phyloP scores from a whole-genome alignment of 2,113 vertebrate genomes.

The Tympanuchus pallidicinctus region DNA sequence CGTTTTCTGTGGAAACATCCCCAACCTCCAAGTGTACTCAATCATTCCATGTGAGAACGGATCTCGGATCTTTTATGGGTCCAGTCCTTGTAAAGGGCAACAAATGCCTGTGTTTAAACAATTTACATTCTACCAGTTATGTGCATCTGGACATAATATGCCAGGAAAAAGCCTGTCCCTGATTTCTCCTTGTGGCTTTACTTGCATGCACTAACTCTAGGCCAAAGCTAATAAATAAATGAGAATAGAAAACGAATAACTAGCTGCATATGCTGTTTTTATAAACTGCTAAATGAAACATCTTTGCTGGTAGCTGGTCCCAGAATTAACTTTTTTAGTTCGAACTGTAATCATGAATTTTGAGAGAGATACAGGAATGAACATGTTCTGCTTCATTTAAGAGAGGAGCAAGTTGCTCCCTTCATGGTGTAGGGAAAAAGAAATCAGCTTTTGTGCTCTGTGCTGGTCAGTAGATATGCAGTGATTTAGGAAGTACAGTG shows the following conservation, averaged over 20 bases:
- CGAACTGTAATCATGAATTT: background rate
- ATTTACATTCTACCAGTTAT: background rate
- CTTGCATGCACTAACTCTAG: background rate
- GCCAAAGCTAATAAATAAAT: conserved; percentile 21
- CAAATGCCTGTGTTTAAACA: background rate
- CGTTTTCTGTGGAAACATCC: background rate
- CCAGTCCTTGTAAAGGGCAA: background rate
- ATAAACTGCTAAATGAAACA: conserved; percentile 2
- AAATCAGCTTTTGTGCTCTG: background rate
- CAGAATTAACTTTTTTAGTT: background rate
- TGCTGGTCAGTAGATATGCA: background rate
- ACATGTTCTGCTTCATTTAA: background rate
- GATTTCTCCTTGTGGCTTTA: background rate
- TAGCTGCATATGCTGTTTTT: background rate
- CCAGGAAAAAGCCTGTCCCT: background rate
- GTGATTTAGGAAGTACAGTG: background rate
- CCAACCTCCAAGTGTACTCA: background rate
- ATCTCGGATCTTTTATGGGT: background rate
- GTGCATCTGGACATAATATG: background rate
- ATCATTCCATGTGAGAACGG: background rate
- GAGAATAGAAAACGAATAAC: background rate
- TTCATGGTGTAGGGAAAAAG: background rate
- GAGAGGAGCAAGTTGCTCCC: background rate
- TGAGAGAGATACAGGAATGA: background rate
- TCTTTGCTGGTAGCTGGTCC: background rate